These are phyloP conservation scores for Isichthys henryi DNA, from an alignment of 2,113 vertebrate species.

Conservation along the genomic window DNA sequence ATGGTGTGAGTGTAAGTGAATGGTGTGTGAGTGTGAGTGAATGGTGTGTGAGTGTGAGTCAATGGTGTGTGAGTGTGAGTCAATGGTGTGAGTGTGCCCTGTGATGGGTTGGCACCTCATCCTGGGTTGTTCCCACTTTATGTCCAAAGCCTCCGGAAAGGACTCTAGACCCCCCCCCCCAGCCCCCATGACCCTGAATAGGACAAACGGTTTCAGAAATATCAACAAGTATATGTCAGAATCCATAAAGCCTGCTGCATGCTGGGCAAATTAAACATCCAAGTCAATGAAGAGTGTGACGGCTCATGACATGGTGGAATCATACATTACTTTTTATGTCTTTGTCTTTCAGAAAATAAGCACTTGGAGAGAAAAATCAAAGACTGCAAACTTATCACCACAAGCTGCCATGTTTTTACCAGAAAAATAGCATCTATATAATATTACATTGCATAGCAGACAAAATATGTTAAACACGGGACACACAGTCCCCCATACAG, in stretches of 20 bases:
- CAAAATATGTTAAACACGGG: not conserved
- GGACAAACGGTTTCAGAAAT: not conserved
- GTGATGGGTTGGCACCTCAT: not conserved
- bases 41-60: not conserved
- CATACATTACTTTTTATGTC: not conserved
- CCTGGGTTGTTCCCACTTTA: not conserved
- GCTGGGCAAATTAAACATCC: not conserved
- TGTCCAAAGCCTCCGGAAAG: too few relatives aligned
- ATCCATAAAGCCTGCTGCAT: not conserved
- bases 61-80: too few relatives aligned
- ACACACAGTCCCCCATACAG: not conserved
- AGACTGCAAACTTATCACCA: not conserved
- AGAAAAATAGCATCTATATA: not conserved
- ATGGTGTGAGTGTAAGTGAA: too few relatives aligned
- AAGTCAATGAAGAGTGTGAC: not conserved
- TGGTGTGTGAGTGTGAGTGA: not conserved
- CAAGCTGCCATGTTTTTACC: not conserved
- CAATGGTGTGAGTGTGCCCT: not conserved
- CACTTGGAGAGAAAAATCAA: not conserved
- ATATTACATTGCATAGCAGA: not conserved
- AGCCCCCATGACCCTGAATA: not conserved
- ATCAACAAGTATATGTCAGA: not conserved
- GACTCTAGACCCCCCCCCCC: not conserved
- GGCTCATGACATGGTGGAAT: not conserved
- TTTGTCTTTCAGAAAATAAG: not conserved